These are phyloP conservation scores for Chionoecetes opilio DNA, from an alignment of 1,140 invertebrate genomes.

Conservation along the genomic window DNA sequence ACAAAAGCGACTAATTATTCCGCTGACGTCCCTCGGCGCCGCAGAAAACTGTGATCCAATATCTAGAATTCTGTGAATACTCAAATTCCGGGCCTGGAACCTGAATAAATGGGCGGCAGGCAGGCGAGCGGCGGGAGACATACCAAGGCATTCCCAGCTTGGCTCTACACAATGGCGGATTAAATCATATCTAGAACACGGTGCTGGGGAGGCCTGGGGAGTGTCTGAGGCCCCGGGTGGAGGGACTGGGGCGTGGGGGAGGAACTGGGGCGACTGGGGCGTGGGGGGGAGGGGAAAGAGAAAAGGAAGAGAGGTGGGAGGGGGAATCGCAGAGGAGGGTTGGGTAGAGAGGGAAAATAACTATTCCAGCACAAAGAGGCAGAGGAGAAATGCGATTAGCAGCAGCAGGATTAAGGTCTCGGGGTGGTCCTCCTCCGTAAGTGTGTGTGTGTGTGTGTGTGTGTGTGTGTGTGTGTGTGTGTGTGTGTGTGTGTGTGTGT, in stretches of 20 bases:
- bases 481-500: constrained; percentile 13
- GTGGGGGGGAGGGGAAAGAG: background rate
- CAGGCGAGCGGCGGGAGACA: constrained; percentile 24
- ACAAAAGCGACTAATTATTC: constrained; percentile 44
- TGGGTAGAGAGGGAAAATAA: constrained; percentile 29
- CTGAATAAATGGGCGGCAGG: constrained; percentile 29
- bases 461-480: constrained; percentile 33
- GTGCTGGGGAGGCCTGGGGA: background rate
- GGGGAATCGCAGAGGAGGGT: constrained; percentile 6
- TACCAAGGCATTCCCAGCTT: constrained; percentile 53
- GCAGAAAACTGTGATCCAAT: constrained; percentile 55
- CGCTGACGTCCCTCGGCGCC: constrained; percentile 1
- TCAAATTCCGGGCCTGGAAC: constrained; percentile 40
- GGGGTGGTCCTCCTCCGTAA: background rate
- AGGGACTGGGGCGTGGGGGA: background rate
- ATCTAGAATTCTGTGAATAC: constrained; percentile 30
- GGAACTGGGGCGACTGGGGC: background rate
- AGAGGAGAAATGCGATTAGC: constrained; percentile 59
- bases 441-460: constrained; percentile 11
- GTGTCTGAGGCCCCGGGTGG: too few relatives aligned
- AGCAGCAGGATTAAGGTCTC: constrained; percentile 31
- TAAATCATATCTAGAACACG: constrained; percentile 66
- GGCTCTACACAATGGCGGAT: constrained; percentile 62
- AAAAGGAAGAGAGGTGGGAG: background rate
- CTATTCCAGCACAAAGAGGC: constrained; percentile 58